These are phyloP conservation scores for Aphodius granarius DNA, from an alignment of 2,888 invertebrate genomes.

Conservation along the genomic window DNA sequence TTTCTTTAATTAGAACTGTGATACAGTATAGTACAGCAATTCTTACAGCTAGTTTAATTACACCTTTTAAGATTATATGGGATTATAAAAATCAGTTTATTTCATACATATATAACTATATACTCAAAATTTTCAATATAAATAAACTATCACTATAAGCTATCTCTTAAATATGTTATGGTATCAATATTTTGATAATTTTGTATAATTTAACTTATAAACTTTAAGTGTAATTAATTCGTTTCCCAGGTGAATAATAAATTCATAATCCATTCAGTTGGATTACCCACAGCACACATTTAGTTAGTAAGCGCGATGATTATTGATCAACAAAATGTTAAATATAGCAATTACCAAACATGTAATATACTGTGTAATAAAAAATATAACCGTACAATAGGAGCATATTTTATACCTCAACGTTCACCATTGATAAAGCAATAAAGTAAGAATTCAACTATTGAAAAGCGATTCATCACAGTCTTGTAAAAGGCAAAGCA, in stretches of 20 bases:
- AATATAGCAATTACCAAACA: too few relatives aligned
- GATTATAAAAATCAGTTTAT: not conserved
- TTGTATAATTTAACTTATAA: not conserved
- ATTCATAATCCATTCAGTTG: too few relatives aligned
- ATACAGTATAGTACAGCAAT: not conserved
- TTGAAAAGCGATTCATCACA: not conserved
- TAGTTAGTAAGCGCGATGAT: too few relatives aligned
- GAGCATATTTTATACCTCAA: not conserved
- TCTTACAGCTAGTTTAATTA: not conserved
- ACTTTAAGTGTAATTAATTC: too few relatives aligned
- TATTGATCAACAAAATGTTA: too few relatives aligned
- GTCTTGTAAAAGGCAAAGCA: not conserved
- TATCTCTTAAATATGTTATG: not conserved
- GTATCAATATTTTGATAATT: not conserved
- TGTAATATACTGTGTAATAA: not conserved
- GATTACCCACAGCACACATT: too few relatives aligned
- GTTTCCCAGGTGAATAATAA: too few relatives aligned
- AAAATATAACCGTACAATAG: not conserved
- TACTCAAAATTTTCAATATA: not conserved
- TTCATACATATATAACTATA: not conserved
- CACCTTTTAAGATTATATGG: not conserved
- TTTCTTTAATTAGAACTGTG: not conserved
- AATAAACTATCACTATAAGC: not conserved
- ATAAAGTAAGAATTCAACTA: not conserved
- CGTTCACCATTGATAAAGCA: not conserved